Base-by-base conservation (phyloP, 2,113 vertebrate species). In the Phoenicopterus ruber region DNA sequence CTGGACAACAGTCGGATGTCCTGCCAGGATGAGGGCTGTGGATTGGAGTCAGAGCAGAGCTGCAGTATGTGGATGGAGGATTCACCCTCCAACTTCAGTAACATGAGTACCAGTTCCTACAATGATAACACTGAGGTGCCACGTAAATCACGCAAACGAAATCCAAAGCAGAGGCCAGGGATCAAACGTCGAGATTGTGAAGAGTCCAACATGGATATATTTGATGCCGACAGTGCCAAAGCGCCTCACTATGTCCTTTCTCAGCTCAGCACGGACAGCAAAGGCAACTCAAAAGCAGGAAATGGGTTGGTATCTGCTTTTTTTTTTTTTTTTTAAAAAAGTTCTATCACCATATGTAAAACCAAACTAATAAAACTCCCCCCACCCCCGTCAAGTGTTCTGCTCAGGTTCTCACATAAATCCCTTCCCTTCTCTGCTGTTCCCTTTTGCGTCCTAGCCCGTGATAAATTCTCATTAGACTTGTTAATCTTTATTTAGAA, bases 161-260 rank as follows among this genome's bases (percentile, higher is more conserved):
- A 99, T 84, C 99, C 99, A 90, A 99, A 99, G 95, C 99, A 99
- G 98, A 99, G 99, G 96, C 99, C 99, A 44, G 99, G 99, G 82
- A 98, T 99, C 90, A 99, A 99, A 98, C 98, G 98, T 54, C 98
- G 96, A 71, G 97, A 98, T 69, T 98, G 98, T 67, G 98, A 98
- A 93, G 99, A 98, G 93, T 98, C 99, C 98, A 99, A 98, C 98
- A 99, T 99, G 99, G 99, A 99, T 94, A 98, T 99, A 97, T 99
- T 99, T 98, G 99, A 99, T 98, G 99, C 99, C 82, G 99, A 99
- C 98, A 99, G 99, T 96, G 99, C 99, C 98, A 99, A 99, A 98
- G 99, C 98, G 84, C 99, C 99, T 92, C 99, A 99, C 98, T 99
- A 99, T 98, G 99, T 99, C 96, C 98, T 99, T 97, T 99, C 99